Percentiles rank a stretch among this genome's conserved stretches.
Evolutionary conservation across 2,113 vertebrate genomes (phyloP).

Genomic region (Anguilla rostrata): DNA sequence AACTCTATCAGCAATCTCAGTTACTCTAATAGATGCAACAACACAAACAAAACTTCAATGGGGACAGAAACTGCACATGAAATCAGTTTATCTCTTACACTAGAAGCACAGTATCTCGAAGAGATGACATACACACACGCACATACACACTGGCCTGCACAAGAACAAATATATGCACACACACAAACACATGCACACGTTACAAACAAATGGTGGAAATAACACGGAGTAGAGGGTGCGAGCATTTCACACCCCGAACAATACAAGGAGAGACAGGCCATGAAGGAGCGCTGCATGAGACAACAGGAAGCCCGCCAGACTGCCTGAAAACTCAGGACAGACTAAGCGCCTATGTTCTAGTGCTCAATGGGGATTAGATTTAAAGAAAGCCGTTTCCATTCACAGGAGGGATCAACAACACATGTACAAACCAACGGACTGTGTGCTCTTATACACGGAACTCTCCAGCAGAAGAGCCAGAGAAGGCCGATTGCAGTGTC

Average conservation of each 20-base stretch:
- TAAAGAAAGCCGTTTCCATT: neutral
- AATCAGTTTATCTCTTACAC: neutral
- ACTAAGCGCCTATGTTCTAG: constrained; percentile 3
- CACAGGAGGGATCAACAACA: neutral
- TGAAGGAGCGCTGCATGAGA: neutral
- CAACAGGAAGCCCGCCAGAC: neutral
- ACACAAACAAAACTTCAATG: neutral
- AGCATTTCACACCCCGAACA: neutral
- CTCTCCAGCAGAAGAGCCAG: neutral
- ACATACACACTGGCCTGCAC: neutral
- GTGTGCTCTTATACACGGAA: neutral
- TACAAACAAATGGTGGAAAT: neutral
- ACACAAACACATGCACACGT: neutral
- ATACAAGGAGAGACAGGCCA: neutral
- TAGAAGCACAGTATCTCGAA: neutral
- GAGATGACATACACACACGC: neutral
- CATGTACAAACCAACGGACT: neutral
- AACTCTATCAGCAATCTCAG: neutral
- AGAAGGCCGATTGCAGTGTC: neutral
- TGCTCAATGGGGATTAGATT: constrained; percentile 1
- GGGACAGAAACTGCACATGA: neutral
- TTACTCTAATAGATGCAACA: neutral
- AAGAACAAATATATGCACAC: too few species aligned
- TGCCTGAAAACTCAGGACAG: neutral
- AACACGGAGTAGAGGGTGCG: neutral